Percentiles rank a stretch among this genome's conserved stretches.
Evolutionary conservation across 53 echinoderm and acorn worm species (phyloP).

Genomic region (Patiria pectinifera): DNA sequence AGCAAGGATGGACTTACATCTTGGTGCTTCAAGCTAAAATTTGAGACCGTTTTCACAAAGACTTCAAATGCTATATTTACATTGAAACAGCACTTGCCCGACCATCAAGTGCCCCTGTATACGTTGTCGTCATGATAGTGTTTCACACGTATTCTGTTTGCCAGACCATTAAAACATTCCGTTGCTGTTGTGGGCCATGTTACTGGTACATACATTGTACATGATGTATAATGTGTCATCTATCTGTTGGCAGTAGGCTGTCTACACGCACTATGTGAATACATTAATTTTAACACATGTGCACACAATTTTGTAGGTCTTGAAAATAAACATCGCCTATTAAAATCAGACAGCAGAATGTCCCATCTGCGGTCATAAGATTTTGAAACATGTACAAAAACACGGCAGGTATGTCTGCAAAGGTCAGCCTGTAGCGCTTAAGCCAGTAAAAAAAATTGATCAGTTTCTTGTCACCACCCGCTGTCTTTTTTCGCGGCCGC

Average conservation of each 20-base stretch:
- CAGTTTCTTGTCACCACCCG: too few species aligned
- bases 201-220: not conserved
- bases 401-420: not conserved
- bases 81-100: not conserved
- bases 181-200: not conserved
- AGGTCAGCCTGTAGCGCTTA: not conserved
- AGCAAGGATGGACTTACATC: not conserved
- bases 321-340: not conserved
- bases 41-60: not conserved
- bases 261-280: not conserved
- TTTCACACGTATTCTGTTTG: not conserved
- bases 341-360: not conserved
- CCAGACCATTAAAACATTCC: not conserved
- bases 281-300: too few species aligned
- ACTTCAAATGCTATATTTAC: not conserved
- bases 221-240: not conserved
- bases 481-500: too few species aligned
- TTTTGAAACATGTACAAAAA: not conserved
- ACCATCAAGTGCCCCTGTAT: not conserved
- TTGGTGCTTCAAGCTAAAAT: not conserved
- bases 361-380: not conserved
- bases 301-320: too few species aligned
- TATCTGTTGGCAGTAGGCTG: not conserved
- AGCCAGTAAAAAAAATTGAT: too few species aligned
- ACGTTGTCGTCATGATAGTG: not conserved